Conservation (phyloP, 2,888 invertebrate species). For the Rhimphoctona megacephalus region DNA sequence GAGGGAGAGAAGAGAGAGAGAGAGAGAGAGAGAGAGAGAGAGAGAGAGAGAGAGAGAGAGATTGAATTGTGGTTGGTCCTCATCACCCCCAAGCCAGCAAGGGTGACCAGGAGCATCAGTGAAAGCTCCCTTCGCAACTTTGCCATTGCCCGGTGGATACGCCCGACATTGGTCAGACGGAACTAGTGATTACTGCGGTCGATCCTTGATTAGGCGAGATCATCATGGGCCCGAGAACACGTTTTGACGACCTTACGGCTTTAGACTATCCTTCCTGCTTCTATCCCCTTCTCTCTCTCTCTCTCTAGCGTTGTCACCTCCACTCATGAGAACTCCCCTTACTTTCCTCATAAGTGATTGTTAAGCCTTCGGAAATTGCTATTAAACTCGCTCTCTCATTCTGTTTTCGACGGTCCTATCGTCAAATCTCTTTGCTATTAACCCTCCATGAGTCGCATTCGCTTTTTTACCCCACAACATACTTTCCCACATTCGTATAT, state of each 20-base stretch:
- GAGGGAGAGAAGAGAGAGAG: not conserved
- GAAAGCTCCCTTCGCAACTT: conserved; percentile 32
- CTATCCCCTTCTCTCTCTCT: not conserved
- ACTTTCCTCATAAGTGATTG: conserved; percentile 48
- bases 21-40: conserved; percentile 1
- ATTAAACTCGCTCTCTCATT: conserved; percentile 32
- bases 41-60: conserved; percentile 10
- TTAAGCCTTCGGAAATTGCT: conserved; percentile 41
- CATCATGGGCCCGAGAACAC: conserved; percentile 43
- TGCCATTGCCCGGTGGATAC: conserved; percentile 52
- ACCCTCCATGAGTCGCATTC: not conserved
- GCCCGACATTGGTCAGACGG: conserved; percentile 51
- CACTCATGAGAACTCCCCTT: not conserved
- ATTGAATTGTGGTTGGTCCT: conserved; percentile 39
- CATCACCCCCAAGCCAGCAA: conserved; percentile 47
- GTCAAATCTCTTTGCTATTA: not conserved
- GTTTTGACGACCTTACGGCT: conserved; percentile 35
- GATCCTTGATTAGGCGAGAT: conserved; percentile 65
- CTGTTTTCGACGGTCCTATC: conserved; percentile 3
- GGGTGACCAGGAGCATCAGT: conserved; percentile 14
- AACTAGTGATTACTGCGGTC: conserved; percentile 66
- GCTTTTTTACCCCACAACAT: not conserved
- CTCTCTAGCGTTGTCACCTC: not conserved
- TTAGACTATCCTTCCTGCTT: not conserved
- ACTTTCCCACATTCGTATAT: not conserved